A percentile compares a stretch with the other conserved stretches of the same genome.
These are phyloP conservation scores for Mus caroli DNA, from an alignment of 2,797 vertebrate genomes.

Conservation along the genomic window DNA sequence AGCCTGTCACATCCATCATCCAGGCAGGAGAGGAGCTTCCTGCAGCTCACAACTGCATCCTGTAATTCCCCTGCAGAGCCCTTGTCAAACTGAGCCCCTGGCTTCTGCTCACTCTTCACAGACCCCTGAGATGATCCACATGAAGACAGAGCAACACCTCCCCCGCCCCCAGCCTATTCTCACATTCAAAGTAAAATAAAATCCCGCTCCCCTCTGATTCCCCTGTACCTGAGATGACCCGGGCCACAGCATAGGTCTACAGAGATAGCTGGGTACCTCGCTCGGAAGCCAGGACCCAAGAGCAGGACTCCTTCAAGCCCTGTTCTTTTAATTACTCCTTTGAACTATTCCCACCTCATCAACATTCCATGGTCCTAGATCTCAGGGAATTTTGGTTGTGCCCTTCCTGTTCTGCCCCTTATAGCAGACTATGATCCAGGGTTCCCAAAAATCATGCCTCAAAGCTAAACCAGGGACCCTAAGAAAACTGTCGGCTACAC, in stretches of 20 bases:
- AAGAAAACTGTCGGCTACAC: not conserved
- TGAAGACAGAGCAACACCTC: conserved; percentile 30
- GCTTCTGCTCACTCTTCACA: conserved; percentile 76
- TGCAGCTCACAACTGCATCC: conserved; percentile 50
- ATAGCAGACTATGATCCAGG: not conserved
- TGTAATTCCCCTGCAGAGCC: conserved; percentile 65
- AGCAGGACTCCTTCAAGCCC: not conserved
- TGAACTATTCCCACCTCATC: not conserved
- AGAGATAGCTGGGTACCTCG: not conserved
- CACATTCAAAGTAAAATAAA: conserved; percentile 46
- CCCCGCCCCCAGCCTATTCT: conserved; percentile 24
- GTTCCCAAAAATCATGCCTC: not conserved
- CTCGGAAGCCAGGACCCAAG: not conserved
- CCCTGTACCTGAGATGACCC: not conserved
- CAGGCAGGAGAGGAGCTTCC: conserved; percentile 71
- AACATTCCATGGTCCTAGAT: conserved; percentile 24
- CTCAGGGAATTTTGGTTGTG: not conserved
- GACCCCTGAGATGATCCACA: conserved; percentile 52
- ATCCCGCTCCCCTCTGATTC: not conserved
- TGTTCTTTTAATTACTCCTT: not conserved
- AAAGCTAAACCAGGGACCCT: not conserved
- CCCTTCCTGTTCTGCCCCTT: not conserved
- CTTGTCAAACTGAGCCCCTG: conserved; percentile 71
- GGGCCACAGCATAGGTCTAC: not conserved
- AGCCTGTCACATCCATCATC: conserved; percentile 73